These are phyloP conservation scores for Athene cunicularia DNA, from an alignment of 2,113 vertebrate genomes.

Conservation along the genomic window DNA sequence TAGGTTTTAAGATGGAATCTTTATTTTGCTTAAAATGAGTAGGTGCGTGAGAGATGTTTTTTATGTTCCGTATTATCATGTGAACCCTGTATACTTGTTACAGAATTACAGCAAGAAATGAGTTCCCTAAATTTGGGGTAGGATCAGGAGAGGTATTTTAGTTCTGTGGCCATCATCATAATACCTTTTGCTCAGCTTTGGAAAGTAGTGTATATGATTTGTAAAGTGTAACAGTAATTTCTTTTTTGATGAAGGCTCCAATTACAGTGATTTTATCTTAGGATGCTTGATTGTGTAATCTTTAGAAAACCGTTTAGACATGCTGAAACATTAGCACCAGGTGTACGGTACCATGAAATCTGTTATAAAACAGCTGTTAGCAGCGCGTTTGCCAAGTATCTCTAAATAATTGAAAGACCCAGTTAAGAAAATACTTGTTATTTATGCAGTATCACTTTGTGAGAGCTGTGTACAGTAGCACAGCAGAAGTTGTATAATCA, in stretches of 20 bases:
- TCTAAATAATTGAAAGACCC: conserved; percentile 42
- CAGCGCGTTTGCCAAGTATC: neutral
- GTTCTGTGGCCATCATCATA: neutral
- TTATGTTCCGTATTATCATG: neutral
- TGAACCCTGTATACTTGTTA: neutral
- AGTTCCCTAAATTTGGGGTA: neutral
- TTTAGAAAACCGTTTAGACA: conserved; percentile 61
- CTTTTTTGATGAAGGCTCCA: conserved; percentile 39
- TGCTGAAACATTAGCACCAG: conserved; percentile 54
- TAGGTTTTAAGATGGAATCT: neutral
- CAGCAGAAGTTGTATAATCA: neutral
- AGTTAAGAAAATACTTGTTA: conserved; percentile 40
- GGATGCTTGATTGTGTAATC: conserved; percentile 44
- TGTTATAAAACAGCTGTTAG: conserved; percentile 54
- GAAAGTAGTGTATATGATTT: neutral
- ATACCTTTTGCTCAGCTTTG: neutral
- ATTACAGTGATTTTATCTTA: conserved; percentile 45
- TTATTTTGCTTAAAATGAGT: neutral
- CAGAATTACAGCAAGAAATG: neutral
- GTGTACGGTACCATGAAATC: conserved; percentile 51
- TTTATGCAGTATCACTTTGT: neutral
- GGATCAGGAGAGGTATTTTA: neutral
- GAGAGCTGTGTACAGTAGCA: neutral
- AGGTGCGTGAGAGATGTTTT: neutral
- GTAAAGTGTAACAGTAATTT: conserved; percentile 22